Evolutionary conservation across 2,888 invertebrate genomes (phyloP).

Genomic region (Ectobius pallidus): DNA sequence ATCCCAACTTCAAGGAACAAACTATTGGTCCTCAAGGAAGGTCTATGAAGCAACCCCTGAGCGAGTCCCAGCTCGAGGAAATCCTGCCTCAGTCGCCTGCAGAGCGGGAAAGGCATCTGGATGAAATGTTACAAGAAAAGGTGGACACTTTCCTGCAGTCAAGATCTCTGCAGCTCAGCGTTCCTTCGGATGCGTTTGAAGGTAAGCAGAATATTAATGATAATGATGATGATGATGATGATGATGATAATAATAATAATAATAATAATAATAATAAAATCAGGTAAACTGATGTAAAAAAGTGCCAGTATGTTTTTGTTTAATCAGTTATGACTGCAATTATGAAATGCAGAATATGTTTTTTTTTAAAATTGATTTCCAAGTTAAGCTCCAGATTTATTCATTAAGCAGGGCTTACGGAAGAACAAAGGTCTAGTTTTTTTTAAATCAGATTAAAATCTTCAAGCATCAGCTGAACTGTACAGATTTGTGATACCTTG

Average conservation of each 20-base stretch:
- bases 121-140: slow-evolving; percentile 53
- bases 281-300: no score
- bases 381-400: no score
- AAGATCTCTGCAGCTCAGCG: slow-evolving; percentile 54
- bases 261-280: no score
- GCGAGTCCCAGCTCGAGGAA: slow-evolving; percentile 39
- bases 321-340: no score
- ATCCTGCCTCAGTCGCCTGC: slow-evolving; percentile 37
- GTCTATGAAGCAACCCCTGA: not conserved
- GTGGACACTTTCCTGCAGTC: slow-evolving; percentile 56
- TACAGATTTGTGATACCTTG: no score
- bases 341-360: no score
- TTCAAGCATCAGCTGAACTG: no score
- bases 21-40: not conserved
- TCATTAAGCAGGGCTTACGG: no score
- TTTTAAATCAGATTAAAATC: no score
- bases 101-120: slow-evolving; percentile 41
- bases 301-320: no score
- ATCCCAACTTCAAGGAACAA: slow-evolving; percentile 23
- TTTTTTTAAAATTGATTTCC: no score
- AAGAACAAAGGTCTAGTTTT: no score
- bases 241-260: not conserved
- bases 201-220: slow-evolving; percentile 47
- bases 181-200: slow-evolving; percentile 54
- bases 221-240: not conserved